Conservation (phyloP, 2,888 invertebrate species). For the Drosophila macrothrix region DNA sequence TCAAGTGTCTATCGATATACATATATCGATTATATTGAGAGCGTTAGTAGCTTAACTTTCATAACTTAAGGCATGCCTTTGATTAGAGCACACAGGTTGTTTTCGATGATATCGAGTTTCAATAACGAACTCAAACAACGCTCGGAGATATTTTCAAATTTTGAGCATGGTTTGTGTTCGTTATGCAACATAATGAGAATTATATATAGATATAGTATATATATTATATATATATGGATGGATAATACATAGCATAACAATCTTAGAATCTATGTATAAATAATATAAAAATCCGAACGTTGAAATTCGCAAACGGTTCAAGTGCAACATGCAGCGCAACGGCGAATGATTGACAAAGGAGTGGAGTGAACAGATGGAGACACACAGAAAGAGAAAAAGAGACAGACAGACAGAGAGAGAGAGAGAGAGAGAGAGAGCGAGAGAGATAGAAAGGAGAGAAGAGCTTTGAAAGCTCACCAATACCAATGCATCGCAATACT, state of each 20-base stretch:
- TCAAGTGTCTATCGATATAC: not conserved
- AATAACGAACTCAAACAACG: slow-evolving; percentile 25
- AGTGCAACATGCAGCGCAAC: slow-evolving; percentile 50
- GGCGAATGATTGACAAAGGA: slow-evolving; percentile 17
- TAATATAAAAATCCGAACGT: slow-evolving; percentile 7
- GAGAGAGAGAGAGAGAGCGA: slow-evolving; percentile 1
- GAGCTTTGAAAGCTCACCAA: slow-evolving; percentile 49
- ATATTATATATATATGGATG: not conserved
- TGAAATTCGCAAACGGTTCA: slow-evolving; percentile 28
- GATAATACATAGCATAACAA: slow-evolving; percentile 29
- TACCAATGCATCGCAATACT: slow-evolving; percentile 27
- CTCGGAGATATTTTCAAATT: not conserved
- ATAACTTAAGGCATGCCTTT: slow-evolving; percentile 54
- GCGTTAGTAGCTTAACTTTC: slow-evolving; percentile 48
- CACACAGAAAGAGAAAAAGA: slow-evolving; percentile 4
- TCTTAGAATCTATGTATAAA: slow-evolving; percentile 5
- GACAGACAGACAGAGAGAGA: not conserved
- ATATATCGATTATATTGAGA: slow-evolving; percentile 12
- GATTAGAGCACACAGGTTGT: slow-evolving; percentile 25
- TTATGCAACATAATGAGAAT: slow-evolving; percentile 1
- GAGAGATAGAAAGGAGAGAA: not conserved
- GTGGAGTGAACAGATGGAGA: not conserved
- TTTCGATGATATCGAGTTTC: not conserved
- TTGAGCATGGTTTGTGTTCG: slow-evolving; percentile 31
- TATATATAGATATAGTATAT: not conserved